These are phyloP conservation scores for Gandaritis pyraliata DNA, from an alignment of 2,888 invertebrate species.

Conservation along the genomic window DNA sequence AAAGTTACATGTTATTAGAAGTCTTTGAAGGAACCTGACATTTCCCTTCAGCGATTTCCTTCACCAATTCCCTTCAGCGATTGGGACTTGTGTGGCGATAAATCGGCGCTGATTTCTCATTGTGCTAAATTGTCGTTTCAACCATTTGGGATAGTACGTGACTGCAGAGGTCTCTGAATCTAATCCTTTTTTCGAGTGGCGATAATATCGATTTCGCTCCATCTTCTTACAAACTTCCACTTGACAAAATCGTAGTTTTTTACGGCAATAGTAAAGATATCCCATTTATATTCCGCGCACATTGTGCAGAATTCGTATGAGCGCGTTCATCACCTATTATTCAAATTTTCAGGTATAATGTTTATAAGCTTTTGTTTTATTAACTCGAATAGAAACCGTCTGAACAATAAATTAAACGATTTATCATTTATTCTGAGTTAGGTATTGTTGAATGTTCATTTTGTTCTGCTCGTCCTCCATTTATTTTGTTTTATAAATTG, in stretches of 20 bases:
- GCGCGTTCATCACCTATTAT: conserved; percentile 7
- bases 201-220: conserved; percentile 23
- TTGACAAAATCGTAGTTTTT: neutral
- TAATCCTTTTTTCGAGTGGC: conserved; percentile 21
- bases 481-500: neutral
- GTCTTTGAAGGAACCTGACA: conserved; percentile 23
- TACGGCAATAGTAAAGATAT: neutral
- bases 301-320: no score
- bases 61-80: conserved; percentile 35
- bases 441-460: conserved; percentile 2
- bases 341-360: conserved; percentile 9
- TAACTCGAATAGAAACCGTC: conserved; percentile 13
- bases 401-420: conserved; percentile 19
- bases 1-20: conserved; percentile 23
- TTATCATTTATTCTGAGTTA: conserved; percentile 10
- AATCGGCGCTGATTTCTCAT: conserved; percentile 42
- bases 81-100: conserved; percentile 38
- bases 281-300: no score
- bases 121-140: conserved; percentile 39
- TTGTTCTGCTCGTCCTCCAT: neutral
- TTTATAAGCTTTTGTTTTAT: conserved; percentile 18
- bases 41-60: no score
- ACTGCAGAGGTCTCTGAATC: conserved; percentile 20
- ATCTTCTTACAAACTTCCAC: neutral
- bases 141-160: conserved; percentile 35